These are phyloP conservation scores for Idaea straminata DNA, from an alignment of 2,888 invertebrate species.

Conservation along the genomic window DNA sequence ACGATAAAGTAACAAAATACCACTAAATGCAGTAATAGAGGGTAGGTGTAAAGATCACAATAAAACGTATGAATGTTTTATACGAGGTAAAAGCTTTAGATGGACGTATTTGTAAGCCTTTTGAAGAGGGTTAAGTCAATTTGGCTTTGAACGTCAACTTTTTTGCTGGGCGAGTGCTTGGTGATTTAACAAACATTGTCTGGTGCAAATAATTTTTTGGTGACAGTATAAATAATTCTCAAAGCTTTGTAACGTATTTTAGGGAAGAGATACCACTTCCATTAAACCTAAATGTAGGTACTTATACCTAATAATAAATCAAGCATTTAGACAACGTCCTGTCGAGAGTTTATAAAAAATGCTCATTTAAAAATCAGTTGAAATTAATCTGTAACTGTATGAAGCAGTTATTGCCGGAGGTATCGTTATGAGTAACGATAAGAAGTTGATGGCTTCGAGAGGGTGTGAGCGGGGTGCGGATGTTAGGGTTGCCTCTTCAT, in stretches of 20 bases:
- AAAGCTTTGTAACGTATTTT: background rate
- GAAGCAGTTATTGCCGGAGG: conserved; percentile 45
- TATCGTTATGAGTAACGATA: conserved; percentile 62
- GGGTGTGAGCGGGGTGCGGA: conserved; percentile 38
- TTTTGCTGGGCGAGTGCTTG: conserved; percentile 55
- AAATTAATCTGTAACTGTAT: conserved; percentile 41
- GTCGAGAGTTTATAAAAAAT: background rate
- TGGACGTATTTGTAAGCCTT: conserved; percentile 69
- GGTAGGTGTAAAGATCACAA: conserved; percentile 69
- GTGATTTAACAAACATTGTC: conserved; percentile 25
- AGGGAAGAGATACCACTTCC: background rate
- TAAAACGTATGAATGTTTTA: conserved; percentile 71
- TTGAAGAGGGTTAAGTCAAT: conserved; percentile 77
- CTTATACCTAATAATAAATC: background rate
- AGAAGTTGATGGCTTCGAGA: conserved; percentile 60
- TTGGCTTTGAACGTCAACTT: conserved; percentile 72
- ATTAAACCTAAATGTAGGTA: background rate
- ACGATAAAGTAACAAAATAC: conserved; percentile 16
- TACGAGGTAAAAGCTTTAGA: conserved; percentile 69
- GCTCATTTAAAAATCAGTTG: conserved; percentile 16
- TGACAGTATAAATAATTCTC: conserved; percentile 2
- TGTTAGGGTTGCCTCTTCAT: conserved; percentile 33
- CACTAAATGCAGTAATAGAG: conserved; percentile 32
- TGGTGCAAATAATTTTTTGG: background rate
- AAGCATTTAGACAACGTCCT: background rate